Evolutionary conservation across 2,113 vertebrate species (phyloP), one percentile per base, ranked within the genome.

Genomic region (Clarias macrocephalus): DNA sequence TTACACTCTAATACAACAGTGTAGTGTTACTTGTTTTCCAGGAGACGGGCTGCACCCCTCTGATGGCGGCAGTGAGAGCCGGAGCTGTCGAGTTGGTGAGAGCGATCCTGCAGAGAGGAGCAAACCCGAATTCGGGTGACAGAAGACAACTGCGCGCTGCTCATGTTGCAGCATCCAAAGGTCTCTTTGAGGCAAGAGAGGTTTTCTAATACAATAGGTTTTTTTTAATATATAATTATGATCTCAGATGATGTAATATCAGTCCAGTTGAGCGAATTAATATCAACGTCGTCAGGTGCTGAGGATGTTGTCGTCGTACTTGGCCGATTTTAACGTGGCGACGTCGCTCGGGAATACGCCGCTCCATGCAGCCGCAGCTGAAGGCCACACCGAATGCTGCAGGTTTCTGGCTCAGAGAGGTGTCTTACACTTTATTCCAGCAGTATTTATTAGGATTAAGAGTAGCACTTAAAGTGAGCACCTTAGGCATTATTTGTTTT

Each of bases 351-450:
- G 95, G 57, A 96, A 96, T 88, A 96, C 95, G 0, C 94, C 97
- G 0, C 93, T 97, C 87, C 96, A 97, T 85, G 94, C 94, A 0
- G 96, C 97, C 80, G 97, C 96, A 0, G 92, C 93, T 52, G 95
- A 94, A 30, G 97, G 96, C 60, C 96, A 94, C 91, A 60, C 92
- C 42, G 92, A 94, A 5, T 97, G 96, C 90, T 97, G 96, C 93
- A 95, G 91, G 89, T 97, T 97, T 60, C 91, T 97, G 92, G 93
- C 94, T 87, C 97, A 97, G 89, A 94, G 97, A 96, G 97, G 96
- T 97, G 94, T 65, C 72, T 10, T 52, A 28, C 33, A 28, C 12
- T 62, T 37, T 21, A 54, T n/a, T 48, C 30, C 12, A 75, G 5
- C 19, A 66, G n/a, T 21, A 25, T 25, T 33, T 70, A 33, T 16